Evolutionary conservation across 1,140 invertebrate genomes (phyloP), one percentile per base, ranked within the genome.

Genomic region (Caerostris extrusa): DNA sequence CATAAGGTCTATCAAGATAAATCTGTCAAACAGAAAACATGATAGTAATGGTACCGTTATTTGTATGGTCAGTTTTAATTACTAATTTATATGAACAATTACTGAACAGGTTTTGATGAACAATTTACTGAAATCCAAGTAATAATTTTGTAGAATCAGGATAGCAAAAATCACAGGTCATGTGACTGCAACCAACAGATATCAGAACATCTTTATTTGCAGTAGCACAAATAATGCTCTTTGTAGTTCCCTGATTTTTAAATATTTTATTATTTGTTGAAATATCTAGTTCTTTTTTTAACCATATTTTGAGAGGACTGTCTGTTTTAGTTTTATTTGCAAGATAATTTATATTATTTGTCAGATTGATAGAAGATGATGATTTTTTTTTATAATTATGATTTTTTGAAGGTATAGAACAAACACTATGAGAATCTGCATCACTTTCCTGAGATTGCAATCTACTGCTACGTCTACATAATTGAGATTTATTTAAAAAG

Each of bases 91-190:
- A n/a, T n/a, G n/a, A n/a, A n/a, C n/a, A n/a, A n/a, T n/a, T n/a
- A n/a, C n/a, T n/a, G n/a, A n/a, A n/a, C n/a, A n/a, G n/a, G n/a
- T n/a, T n/a, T n/a, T n/a, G n/a, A n/a, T 34, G 34, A 34, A 34
- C 7, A 64, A 57, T 50, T 83, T 87, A 93, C 7, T 69, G 12
- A 87, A 57, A 89, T 12, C 93, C 93, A n/a, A 94, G 19, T 19
- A 94, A 69, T 90, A 94, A 90, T 60, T 94, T 90, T 58, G 55
- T 85, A 61, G 93, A 90, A 57, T 71, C 77, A 5, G 93, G 93
- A 67, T 94, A 94, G 53, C 93, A 94, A 94, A 90, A 55, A 10
- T 90, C 88, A 61, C 93, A 94, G 50, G 93, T 94, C 93, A 94
- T 94, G 34, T 94, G 71, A 55, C 93, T 94, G 61, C 93, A 94